Base-by-base conservation (phyloP, 1,140 invertebrate genomes). In the Agraylea sexmaculata region DNA sequence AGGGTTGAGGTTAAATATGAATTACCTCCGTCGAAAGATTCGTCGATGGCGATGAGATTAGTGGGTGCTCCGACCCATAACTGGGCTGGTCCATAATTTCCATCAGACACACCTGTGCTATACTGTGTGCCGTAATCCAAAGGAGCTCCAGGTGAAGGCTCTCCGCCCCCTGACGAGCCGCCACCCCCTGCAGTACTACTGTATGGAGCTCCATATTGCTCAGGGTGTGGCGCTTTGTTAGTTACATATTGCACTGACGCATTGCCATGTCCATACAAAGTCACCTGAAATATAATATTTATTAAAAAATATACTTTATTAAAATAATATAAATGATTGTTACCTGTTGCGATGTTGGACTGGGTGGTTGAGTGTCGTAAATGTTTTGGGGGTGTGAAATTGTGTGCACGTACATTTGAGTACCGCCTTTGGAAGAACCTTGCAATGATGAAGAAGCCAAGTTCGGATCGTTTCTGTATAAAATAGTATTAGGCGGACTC, bases 391-490 rank as follows among this genome's bases (percentile, higher is more conserved):
- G 59, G 8, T 61, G 53, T 35, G 55, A 58, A 25, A 62, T 55
- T 4, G 61, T 53, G 1, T 60, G 56, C 18, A 59, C 57, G 45
- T 65, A 63, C 1, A 64, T 57, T 46, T 73, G 59, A 1, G 62
- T 42, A 6, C 57, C 56, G 11, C 52, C 10, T 37, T 61, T 53
- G 3, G 41, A 41, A 1, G 60, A 47, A 8, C 65, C 42, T 36
- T 53, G 51, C 16, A 74, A 45, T 1, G 72, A 71, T 0, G 71
- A 68, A 0, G 69, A 75, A 0, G 68, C 62, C 11, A 75, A 50
- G 4, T 71, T 71, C 4, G 71, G 71, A 49, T 77, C 71, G 41
- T 62, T 66, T 43, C 75, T 74, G 49, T 65, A 70, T 37, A 69
- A 53, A 36, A 69, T 54, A 33, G 60, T 56, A 7, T 53, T 54